A percentile compares a stretch with the other conserved stretches of the same genome.
Conservation (phyloP, 2,888 invertebrate genomes). For the Strigamia transsilvanica region DNA sequence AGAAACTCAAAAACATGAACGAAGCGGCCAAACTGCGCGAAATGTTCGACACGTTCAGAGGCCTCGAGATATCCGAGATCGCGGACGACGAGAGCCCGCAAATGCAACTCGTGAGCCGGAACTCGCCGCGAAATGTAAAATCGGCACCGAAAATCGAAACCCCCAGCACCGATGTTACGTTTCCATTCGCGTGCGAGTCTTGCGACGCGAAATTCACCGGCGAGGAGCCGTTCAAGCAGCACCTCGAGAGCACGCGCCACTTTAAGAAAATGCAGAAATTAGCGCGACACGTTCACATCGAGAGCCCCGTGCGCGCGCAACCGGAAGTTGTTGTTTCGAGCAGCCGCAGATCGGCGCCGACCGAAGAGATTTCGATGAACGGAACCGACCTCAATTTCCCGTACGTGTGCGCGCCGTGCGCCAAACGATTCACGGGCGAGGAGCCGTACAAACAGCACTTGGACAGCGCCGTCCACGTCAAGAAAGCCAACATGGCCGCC, state of each 20-base stretch:
- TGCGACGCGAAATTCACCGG: constrained; percentile 11
- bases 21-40: background rate
- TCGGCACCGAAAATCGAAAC: background rate
- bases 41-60: background rate
- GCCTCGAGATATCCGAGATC: background rate
- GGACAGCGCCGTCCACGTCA: background rate
- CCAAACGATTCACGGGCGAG: constrained; percentile 15
- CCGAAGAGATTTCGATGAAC: background rate
- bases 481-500: background rate
- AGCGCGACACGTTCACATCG: background rate
- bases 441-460: background rate
- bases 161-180: background rate
- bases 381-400: background rate
- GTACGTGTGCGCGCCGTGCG: background rate
- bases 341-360: too few relatives aligned
- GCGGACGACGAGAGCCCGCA: background rate
- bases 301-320: too few relatives aligned
- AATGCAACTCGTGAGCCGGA: background rate
- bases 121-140: background rate
- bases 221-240: background rate
- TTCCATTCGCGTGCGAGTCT: background rate
- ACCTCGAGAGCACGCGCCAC: background rate
- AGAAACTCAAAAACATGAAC: background rate
- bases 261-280: background rate
- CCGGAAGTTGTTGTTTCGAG: too few relatives aligned